Evolutionary conservation across 2,113 vertebrate species (phyloP).

Genomic region (Grallaria varia): DNA sequence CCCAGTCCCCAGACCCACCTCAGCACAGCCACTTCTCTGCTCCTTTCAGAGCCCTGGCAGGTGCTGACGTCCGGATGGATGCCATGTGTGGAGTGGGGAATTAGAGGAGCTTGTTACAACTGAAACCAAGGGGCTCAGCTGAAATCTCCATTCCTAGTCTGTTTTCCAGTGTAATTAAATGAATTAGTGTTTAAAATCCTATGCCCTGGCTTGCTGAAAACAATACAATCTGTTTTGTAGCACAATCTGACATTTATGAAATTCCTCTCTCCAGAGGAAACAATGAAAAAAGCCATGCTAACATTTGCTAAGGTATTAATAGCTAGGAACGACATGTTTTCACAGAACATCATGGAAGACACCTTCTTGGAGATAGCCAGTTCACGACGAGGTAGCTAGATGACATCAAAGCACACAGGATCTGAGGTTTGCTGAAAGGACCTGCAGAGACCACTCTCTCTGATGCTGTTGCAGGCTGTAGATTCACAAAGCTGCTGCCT

Average conservation of each 20-base stretch:
- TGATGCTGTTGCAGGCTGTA: background rate
- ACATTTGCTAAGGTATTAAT: background rate
- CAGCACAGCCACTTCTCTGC: accelerated
- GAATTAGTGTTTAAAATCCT: background rate
- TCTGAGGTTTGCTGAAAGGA: background rate
- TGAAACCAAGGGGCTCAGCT: background rate
- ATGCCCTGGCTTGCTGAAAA: conserved; percentile 1
- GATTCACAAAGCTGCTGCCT: background rate
- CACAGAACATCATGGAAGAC: background rate
- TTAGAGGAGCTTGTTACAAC: background rate
- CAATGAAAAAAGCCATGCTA: background rate
- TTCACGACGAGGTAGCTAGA: background rate
- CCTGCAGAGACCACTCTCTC: background rate
- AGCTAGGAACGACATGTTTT: background rate
- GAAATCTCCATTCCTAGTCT: background rate
- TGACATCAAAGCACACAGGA: background rate
- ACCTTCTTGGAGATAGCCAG: background rate
- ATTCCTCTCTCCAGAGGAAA: background rate
- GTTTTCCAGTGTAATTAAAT: conserved; percentile 7
- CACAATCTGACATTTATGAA: background rate
- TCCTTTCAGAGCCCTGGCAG: accelerated
- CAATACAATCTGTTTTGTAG: background rate
- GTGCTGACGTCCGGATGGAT: background rate
- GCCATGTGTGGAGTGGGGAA: background rate
- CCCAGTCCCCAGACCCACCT: background rate